Conservation (phyloP, 2,113 vertebrate species). For the Hemiscyllium ocellatum region DNA sequence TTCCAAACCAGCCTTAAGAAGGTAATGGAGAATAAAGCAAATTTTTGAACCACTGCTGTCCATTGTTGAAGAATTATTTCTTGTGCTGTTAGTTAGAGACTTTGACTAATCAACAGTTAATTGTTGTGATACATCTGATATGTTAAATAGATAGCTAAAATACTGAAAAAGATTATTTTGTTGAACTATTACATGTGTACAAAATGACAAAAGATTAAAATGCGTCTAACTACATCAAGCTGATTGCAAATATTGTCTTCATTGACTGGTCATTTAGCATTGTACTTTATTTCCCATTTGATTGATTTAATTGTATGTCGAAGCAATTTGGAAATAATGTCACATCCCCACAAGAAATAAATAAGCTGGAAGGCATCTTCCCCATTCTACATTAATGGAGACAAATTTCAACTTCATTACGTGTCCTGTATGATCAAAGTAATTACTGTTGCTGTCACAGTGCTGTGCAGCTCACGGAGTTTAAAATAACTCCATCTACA, state of each 20-base stretch:
- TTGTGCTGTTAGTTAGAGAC: background rate
- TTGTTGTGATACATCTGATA: background rate
- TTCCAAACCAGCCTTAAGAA: too few species aligned
- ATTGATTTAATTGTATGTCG: background rate
- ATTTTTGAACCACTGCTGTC: too few species aligned
- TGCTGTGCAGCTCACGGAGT: background rate
- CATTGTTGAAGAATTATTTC: background rate
- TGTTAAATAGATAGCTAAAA: background rate
- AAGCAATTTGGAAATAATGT: too few species aligned
- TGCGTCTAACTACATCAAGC: background rate
- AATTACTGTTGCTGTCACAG: constrained; percentile 27
- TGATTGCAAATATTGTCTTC: background rate
- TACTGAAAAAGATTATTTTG: background rate
- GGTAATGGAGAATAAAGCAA: too few species aligned
- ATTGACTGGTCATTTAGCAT: background rate
- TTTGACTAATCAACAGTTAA: too few species aligned
- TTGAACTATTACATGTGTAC: background rate
- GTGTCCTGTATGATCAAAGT: background rate
- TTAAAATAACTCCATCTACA: constrained; percentile 6
- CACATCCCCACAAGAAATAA: too few species aligned
- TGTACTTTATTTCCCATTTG: background rate
- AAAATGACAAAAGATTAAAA: background rate
- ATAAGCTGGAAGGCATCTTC: background rate
- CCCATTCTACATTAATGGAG: constrained; percentile 18
- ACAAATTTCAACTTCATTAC: constrained; percentile 27